Conservation (phyloP, 2,113 vertebrate species). For the Aphyosemion australe region DNA sequence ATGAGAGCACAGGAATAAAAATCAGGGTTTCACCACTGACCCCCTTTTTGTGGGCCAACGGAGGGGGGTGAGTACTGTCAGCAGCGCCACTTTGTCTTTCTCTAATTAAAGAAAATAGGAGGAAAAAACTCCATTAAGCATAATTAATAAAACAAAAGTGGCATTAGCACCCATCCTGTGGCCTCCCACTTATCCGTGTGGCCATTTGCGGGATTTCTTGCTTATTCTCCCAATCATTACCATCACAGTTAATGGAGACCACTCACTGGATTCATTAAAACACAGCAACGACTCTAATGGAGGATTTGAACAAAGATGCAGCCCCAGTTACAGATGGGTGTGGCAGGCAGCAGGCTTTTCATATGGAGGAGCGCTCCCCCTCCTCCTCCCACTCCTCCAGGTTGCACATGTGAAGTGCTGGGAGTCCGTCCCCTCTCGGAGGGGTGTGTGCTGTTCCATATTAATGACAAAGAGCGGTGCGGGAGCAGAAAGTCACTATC, state of each 20-base stretch:
- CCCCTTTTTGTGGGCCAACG: conserved; percentile 25
- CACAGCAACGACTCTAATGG: conserved; percentile 55
- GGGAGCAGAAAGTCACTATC: conserved; percentile 74
- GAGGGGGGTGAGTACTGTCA: conserved; percentile 40
- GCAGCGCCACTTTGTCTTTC: conserved; percentile 32
- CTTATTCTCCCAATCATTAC: conserved; percentile 48
- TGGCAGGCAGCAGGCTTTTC: conserved; percentile 71
- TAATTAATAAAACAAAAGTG: conserved; percentile 54
- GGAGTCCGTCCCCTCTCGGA: conserved; percentile 59
- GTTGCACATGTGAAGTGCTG: conserved; percentile 62
- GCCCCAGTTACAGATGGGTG: conserved; percentile 64
- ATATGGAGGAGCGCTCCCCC: conserved; percentile 58
- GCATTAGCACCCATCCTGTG: conserved; percentile 29
- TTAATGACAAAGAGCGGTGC: conserved; percentile 76
- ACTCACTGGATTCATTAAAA: conserved; percentile 66
- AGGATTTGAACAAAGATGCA: conserved; percentile 71
- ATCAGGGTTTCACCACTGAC: conserved; percentile 24
- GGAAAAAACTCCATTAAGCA: conserved; percentile 52
- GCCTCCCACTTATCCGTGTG: conserved; percentile 29
- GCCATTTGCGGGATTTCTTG: conserved; percentile 26
- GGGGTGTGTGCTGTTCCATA: conserved; percentile 76
- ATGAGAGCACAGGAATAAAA: conserved; percentile 40
- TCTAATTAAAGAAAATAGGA: conserved; percentile 35
- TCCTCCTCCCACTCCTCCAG: conserved; percentile 39
- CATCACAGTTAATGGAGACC: conserved; percentile 61